Base-by-base conservation (phyloP, 2,888 invertebrate genomes). In the Sesia apiformis region DNA sequence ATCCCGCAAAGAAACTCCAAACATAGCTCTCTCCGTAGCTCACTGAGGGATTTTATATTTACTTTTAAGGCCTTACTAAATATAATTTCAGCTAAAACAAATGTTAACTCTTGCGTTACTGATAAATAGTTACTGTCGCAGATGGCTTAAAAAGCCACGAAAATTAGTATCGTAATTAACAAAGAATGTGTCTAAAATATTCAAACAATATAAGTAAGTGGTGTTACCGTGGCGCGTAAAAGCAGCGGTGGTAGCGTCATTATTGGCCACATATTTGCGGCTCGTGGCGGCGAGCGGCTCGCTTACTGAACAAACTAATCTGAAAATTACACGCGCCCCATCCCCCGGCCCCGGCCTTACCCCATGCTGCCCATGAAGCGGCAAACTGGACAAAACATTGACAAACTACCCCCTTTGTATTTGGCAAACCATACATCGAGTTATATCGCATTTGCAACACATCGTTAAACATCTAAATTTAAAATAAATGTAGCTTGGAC, bases 251-350 rank as follows among this genome's bases (percentile, higher is more conserved):
- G 60, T 66, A 23, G 23, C 23, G 69, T 72, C 75, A 76, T 78
- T 81, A 83, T 84, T 79, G 76, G 72, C 74, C 74, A 74, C 81
- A 84, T 84, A 85, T 85, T 39, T 40, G 52, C 40, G 40, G 52
- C 80, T 73, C 76, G 75, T 69, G 65, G 66, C 68, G 67, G 64
- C 70, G 69, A 68, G 4, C 52, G 40, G 52, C 40, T 76, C 74
- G 77, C 75, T 76, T 77, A 70, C 84, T 82, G 77, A 84, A 81
- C 84, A 87, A 87, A 87, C 87, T 87, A 87, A 87, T 88, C 84
- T 84, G 84, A 78, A 86, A 87, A 87, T 87, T 82, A 87, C 81
- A 81, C 79, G 76, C 73, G 49, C 54, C 57, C 56, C 58, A 55
- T 63, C 56, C 52, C 50, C 39, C 57, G 58, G 60, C 58, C 59